Evolutionary conservation across 2,888 invertebrate genomes (phyloP), one percentile per base, ranked within the genome.

Genomic region (Antitype chi): DNA sequence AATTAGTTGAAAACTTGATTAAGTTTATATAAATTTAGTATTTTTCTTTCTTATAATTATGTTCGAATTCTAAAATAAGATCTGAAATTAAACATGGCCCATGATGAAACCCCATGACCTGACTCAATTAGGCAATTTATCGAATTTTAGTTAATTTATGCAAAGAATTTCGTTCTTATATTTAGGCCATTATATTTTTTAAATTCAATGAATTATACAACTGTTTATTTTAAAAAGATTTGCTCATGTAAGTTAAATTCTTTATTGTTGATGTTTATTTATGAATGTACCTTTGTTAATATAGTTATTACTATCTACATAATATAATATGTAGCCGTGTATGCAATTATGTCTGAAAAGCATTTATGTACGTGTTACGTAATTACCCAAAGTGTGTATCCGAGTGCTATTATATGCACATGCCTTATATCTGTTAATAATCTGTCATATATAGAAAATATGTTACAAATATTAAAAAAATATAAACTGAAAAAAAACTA

Each of bases 381-480:
- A 74, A 70, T 64, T 77, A 81, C 20, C 70, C 53, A 76, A 59
- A 75, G 59, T 82, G 76, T 85, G 57, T 85, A 85, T 80, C 78
- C 70, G 70, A 81, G 81, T 87, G 87, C 85, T 85, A 85, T 75
- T 76, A 74, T 84, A 82, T 77, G 75, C 82, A 88, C 82, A 86
- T 82, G 88, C 88, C 88, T 88, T 88, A 86, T 84, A 81, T 79
- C 69, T 85, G 81, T 86, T 82, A 82, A 71, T 81, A 79, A 76
- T 78, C 73, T 74, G 76, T 72, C 78, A 75, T 74, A 74, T 60
- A 74, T 86, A 73, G 47, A 74, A 70, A 80, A 78, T 74, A 78
- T 83, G 64, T 76, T 85, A 81, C 66, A 77, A 73, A 66, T 68
- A 68, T 74, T 53, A 69, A 60, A 73, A 63, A 74, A 64, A 74